A percentile compares a stretch with the other conserved stretches of the same genome.
phyloP scores from a whole-genome alignment of 1,140 invertebrate species.

The Harpegnathos saltator region DNA sequence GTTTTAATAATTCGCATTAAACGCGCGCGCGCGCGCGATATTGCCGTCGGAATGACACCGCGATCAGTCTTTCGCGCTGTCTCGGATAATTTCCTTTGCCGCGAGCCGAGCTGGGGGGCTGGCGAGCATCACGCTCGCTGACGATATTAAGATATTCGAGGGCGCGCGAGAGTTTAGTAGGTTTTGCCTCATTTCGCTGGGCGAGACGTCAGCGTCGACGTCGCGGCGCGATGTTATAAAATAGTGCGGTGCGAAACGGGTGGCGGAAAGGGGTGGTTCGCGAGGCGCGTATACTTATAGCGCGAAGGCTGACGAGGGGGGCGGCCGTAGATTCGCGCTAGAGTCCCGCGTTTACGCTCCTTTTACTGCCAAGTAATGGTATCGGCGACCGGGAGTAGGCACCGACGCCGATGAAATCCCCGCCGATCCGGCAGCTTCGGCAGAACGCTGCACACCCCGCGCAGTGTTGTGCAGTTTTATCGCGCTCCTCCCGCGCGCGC shows the following conservation, averaged over 20 bases:
- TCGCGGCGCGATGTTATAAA: constrained; percentile 4
- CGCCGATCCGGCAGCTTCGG: neutral
- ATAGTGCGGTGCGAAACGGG: too few relatives aligned
- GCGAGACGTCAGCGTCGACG: constrained; percentile 9
- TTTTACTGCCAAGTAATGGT: constrained; percentile 72
- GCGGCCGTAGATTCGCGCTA: neutral
- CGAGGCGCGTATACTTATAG: constrained; percentile 5
- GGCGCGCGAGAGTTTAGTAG: neutral
- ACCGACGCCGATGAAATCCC: constrained; percentile 33
- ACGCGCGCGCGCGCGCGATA: constrained; percentile 1
- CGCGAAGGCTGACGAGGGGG: neutral
- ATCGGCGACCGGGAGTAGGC: constrained; percentile 69
- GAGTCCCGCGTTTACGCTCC: constrained; percentile 64
- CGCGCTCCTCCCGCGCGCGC: constrained; percentile 10
- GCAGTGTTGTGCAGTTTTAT: constrained; percentile 59
- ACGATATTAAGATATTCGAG: constrained; percentile 46
- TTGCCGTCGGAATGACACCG: neutral
- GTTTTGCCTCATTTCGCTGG: constrained; percentile 38
- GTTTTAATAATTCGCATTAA: constrained; percentile 16
- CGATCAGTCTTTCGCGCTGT: constrained; percentile 7
- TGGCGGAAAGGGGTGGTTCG: neutral
- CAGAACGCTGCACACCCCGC: neutral
- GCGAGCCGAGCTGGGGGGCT: too few relatives aligned
- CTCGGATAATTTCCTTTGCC: neutral
- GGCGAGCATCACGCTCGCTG: neutral